Conservation (phyloP, 2,113 vertebrate genomes). For the Lathamus discolor region DNA sequence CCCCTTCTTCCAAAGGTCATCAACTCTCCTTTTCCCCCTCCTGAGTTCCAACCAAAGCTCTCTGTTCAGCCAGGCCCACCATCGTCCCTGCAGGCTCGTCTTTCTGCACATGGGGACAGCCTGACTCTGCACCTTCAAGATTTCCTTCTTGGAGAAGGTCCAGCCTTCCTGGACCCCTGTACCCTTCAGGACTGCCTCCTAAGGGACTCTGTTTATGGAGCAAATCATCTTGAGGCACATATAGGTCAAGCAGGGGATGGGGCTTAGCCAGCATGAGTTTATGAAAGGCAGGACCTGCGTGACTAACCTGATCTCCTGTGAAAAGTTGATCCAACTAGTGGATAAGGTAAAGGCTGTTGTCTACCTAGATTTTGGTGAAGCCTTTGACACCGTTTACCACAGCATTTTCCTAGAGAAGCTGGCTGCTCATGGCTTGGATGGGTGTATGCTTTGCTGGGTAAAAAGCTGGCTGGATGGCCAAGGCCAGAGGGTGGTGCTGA, state of each 20-base stretch:
- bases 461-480: not conserved
- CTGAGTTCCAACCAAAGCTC: no score
- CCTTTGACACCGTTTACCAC: not conserved
- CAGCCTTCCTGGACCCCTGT: not conserved
- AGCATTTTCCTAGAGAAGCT: not conserved
- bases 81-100: no score
- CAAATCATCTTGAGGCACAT: not conserved
- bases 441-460: not conserved
- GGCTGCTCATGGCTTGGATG: not conserved
- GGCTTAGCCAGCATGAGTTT: not conserved
- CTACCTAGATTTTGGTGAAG: not conserved
- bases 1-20: no score
- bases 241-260: not conserved
- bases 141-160: not conserved
- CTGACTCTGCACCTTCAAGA: no score
- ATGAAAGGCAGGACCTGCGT: not conserved
- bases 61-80: no score
- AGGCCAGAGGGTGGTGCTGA: not conserved
- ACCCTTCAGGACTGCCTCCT: not conserved
- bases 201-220: not conserved
- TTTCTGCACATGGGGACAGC: no score
- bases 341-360: not conserved
- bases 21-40: no score
- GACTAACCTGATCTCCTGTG: not conserved
- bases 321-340: not conserved